Evolutionary conservation across 2,113 vertebrate species (phyloP).

Genomic region (Eretmochelys imbricata): DNA sequence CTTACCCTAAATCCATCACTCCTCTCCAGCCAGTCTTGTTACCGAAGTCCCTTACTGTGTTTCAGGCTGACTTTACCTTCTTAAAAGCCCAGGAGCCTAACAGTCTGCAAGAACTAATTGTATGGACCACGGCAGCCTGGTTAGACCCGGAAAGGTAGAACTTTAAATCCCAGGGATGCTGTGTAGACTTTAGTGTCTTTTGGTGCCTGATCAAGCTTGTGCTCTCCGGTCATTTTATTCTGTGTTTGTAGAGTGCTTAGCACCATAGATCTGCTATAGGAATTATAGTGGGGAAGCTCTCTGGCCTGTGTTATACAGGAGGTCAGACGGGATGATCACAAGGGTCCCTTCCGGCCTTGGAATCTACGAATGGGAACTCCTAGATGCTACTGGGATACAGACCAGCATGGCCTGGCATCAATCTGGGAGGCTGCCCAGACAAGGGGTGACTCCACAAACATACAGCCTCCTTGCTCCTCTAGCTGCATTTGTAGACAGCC

Average conservation of each 20-base stretch:
- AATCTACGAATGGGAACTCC: neutral
- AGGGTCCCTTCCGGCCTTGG: too few relatives aligned
- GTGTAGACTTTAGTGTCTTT: neutral
- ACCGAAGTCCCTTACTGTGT: neutral
- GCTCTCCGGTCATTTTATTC: neutral
- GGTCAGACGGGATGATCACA: neutral
- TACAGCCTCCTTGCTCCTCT: neutral
- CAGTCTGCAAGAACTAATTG: neutral
- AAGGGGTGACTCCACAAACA: neutral
- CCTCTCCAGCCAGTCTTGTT: neutral
- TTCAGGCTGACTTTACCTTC: neutral
- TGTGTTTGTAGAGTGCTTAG: neutral
- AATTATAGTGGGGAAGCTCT: neutral
- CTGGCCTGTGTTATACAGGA: too few relatives aligned
- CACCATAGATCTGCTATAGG: neutral
- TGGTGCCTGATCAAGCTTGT: neutral
- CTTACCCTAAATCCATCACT: neutral
- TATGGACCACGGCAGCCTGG: neutral
- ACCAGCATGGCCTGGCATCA: too few relatives aligned
- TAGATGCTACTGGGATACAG: neutral
- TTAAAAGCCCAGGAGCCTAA: neutral
- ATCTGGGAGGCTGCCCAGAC: neutral
- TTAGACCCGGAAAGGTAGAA: neutral
- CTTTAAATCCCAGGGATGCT: neutral
- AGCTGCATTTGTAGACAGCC: too few relatives aligned